phyloP scores from a whole-genome alignment of 2,113 vertebrate genomes.

The Lampris megalopsis region DNA sequence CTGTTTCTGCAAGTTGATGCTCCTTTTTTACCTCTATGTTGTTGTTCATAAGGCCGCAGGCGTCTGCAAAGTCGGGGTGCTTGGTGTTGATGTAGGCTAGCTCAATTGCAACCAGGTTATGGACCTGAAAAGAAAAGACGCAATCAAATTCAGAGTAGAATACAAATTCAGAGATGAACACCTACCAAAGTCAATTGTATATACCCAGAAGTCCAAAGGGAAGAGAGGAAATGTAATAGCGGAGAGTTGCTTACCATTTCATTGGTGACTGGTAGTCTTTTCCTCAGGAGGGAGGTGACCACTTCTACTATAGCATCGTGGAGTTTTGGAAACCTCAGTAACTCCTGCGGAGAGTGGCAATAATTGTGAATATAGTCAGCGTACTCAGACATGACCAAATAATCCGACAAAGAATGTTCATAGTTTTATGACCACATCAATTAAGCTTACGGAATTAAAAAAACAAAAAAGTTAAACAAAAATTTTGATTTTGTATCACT shows the following conservation, averaged over 20 bases:
- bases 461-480: no score
- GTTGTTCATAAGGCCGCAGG: conserved; percentile 97
- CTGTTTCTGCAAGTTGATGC: neutral
- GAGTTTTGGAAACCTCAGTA: conserved; percentile 96
- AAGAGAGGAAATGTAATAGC: neutral
- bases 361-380: neutral
- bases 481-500: no score
- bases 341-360: conserved; percentile 82
- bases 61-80: conserved; percentile 98
- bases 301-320: conserved; percentile 99
- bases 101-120: conserved; percentile 98
- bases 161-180: neutral
- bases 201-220: neutral
- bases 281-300: conserved; percentile 94
- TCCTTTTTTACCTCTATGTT: conserved; percentile 91
- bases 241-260: conserved; percentile 89
- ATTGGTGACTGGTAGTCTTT: conserved; percentile 95
- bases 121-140: conserved; percentile 84
- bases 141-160: neutral
- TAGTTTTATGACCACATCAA: no score
- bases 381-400: no score
- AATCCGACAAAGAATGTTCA: no score
- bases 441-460: no score
- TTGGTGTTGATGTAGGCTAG: conserved; percentile 99
- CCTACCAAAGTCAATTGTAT: neutral